Percentiles rank a stretch among this genome's conserved stretches.
Conservation (phyloP, 35 echinoderm and acorn worm species). For the Ophioderma brevispina region DNA sequence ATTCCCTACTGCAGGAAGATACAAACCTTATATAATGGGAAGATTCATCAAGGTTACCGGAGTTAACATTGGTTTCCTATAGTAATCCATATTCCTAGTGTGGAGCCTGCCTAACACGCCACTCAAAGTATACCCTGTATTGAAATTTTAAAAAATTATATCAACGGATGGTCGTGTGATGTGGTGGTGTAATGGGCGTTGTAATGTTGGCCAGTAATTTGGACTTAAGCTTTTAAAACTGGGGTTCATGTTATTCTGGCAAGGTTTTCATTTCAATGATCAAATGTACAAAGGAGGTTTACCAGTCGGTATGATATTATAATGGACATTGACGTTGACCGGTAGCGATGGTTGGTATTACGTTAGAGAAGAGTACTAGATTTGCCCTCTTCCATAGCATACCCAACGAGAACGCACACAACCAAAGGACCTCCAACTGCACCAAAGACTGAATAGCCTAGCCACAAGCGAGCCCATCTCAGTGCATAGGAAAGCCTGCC, state of each 20-base stretch:
- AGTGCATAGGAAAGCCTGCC: conserved; percentile 45
- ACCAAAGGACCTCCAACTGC: conserved; percentile 73
- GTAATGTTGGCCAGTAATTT: too few species aligned
- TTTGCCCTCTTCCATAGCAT: conserved; percentile 80
- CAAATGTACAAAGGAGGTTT: too few species aligned
- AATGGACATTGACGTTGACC: too few species aligned
- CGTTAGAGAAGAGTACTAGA: conserved; percentile 46
- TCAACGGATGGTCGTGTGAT: too few species aligned
- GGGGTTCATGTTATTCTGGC: too few species aligned
- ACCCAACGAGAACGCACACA: conserved; percentile 77
- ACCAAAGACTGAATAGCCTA: conserved; percentile 70
- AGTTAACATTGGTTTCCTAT: conserved; percentile 47
- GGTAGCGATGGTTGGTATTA: too few species aligned
- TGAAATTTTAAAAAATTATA: too few species aligned
- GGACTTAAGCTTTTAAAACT: too few species aligned
- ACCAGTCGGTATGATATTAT: too few species aligned
- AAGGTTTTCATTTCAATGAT: too few species aligned
- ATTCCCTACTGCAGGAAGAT: not conserved
- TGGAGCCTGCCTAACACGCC: conserved; percentile 49
- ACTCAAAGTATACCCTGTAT: conserved; percentile 9
- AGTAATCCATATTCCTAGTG: conserved; percentile 58
- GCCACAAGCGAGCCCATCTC: conserved; percentile 63
- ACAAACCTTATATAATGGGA: conserved; percentile 43
- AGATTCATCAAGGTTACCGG: not conserved
- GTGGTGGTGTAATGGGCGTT: too few species aligned